phyloP scores from a whole-genome alignment of 2,113 vertebrate species.

The Hippocampus mohnikei region DNA sequence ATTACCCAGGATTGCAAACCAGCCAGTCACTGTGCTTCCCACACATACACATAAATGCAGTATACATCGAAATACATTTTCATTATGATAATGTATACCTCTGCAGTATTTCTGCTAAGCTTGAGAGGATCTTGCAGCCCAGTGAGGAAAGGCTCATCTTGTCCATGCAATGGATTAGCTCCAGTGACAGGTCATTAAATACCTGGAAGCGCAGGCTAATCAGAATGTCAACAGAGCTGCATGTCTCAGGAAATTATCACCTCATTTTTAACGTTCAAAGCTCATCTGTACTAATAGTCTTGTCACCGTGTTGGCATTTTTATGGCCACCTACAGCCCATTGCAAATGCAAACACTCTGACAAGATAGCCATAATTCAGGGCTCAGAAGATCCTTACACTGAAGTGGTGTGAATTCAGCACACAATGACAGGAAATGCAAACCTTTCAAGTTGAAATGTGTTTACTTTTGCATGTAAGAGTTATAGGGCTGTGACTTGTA shows the following conservation, averaged over 20 bases:
- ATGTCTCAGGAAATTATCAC: slow-evolving; percentile 36
- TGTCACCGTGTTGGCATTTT: slow-evolving; percentile 49
- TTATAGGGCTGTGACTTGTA: slow-evolving; percentile 28
- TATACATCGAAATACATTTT: neutral
- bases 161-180: slow-evolving; percentile 67
- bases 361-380: slow-evolving; percentile 40
- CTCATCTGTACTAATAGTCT: slow-evolving; percentile 56
- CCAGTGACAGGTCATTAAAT: slow-evolving; percentile 56
- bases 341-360: slow-evolving; percentile 42
- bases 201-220: slow-evolving; percentile 36
- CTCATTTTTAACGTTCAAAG: slow-evolving; percentile 59
- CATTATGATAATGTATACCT: neutral
- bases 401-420: slow-evolving; percentile 30
- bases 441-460: slow-evolving; percentile 24
- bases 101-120: neutral
- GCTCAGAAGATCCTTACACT: slow-evolving; percentile 20
- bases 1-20: neutral
- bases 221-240: slow-evolving; percentile 25
- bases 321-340: slow-evolving; percentile 36
- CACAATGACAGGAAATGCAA: slow-evolving; percentile 8
- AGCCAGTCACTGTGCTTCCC: neutral
- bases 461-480: slow-evolving; percentile 17
- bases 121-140: neutral
- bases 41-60: neutral
- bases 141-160: neutral